These are phyloP conservation scores for Trachymyrmex cornetzi DNA, from an alignment of 1,140 invertebrate genomes.

Conservation along the genomic window DNA sequence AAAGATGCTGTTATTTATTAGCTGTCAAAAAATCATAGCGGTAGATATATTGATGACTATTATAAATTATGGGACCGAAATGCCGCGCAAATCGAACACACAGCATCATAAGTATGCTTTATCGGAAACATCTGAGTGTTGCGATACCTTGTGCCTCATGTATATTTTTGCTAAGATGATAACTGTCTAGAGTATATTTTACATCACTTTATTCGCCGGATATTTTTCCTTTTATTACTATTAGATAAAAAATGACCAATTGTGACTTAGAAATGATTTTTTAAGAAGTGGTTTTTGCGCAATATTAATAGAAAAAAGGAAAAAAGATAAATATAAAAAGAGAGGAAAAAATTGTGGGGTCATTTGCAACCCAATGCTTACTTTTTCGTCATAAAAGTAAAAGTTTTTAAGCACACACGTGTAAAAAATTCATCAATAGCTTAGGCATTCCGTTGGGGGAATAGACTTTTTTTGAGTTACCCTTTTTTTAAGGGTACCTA, in stretches of 20 bases:
- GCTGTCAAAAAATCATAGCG: no score
- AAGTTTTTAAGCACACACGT: neutral
- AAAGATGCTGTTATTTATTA: no score
- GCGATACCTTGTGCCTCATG: no score
- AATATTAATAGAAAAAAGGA: neutral
- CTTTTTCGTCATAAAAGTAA: neutral
- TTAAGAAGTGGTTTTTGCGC: neutral
- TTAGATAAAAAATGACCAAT: neutral
- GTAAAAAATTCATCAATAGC: neutral
- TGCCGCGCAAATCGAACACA: no score
- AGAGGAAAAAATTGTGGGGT: neutral
- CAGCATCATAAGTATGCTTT: no score
- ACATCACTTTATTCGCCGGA: no score
- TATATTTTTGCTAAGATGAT: neutral
- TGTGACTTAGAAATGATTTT: neutral
- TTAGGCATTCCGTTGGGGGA: conserved; percentile 72
- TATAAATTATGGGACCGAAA: no score
- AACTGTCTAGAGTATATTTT: neutral
- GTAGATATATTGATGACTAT: no score
- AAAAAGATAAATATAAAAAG: conserved; percentile 25
- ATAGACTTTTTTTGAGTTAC: neutral
- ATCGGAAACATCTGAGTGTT: no score
- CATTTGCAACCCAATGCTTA: neutral
- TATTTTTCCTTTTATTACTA: neutral
- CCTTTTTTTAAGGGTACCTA: conserved; percentile 58